phyloP scores from a whole-genome alignment of 1,140 invertebrate genomes.

The Saccostrea glomerata region DNA sequence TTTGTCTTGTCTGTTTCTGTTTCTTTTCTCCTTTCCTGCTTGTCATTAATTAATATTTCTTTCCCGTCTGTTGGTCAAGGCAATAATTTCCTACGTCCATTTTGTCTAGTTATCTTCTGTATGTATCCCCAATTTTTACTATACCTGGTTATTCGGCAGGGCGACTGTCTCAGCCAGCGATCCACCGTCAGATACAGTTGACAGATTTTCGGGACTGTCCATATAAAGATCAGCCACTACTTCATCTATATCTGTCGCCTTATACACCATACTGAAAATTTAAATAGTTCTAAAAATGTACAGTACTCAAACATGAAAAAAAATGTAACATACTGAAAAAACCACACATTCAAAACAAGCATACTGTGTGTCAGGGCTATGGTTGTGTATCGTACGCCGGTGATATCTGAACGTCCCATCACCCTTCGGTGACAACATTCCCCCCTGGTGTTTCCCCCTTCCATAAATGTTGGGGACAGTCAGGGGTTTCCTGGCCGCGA shows the following conservation, averaged over 20 bases:
- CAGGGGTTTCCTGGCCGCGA: conserved; percentile 87
- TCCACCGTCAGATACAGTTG: conserved; percentile 50
- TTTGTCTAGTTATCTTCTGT: background rate
- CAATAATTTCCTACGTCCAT: background rate
- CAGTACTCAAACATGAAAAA: background rate
- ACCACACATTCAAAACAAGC: no score
- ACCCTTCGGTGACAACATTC: conserved; percentile 72
- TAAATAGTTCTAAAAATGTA: background rate
- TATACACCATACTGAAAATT: conserved; percentile 60
- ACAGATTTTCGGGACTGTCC: conserved; percentile 55
- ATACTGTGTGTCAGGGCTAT: conserved; percentile 17
- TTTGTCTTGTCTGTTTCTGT: no score
- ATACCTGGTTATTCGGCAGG: conserved; percentile 91
- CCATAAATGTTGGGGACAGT: conserved; percentile 72
- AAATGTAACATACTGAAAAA: background rate
- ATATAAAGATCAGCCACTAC: conserved; percentile 62
- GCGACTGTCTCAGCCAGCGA: conserved; percentile 85
- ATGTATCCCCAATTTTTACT: background rate
- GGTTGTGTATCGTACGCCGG: conserved; percentile 51
- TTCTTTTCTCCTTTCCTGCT: no score
- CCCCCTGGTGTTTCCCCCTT: conserved; percentile 69
- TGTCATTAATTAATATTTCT: background rate
- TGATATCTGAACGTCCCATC: conserved; percentile 65
- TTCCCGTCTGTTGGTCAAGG: background rate
- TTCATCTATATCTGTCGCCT: conserved; percentile 66